Conservation (phyloP, 2,113 vertebrate genomes). For the Gasterosteus nipponicus region DNA sequence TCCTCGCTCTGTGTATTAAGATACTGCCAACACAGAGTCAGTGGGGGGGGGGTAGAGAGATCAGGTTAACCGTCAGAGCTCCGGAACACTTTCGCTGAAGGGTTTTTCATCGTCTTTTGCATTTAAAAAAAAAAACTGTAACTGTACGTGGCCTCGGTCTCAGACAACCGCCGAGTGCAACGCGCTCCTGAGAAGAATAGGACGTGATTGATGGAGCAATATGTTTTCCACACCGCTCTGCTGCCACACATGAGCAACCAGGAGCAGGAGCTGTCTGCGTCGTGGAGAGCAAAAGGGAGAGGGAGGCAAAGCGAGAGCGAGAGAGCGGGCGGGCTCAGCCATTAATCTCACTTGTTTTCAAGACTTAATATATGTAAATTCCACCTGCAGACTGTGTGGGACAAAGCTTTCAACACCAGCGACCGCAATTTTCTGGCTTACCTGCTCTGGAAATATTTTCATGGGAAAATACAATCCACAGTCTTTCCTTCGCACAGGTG, state of each 20-base stretch:
- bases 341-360: conserved; percentile 65
- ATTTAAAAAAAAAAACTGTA: conserved; percentile 7
- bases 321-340: conserved; percentile 38
- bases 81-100: conserved; percentile 17
- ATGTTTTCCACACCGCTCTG: conserved; percentile 69
- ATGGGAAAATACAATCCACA: conserved; percentile 50
- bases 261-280: conserved; percentile 60
- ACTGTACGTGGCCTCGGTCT: conserved; percentile 38
- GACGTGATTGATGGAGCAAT: conserved; percentile 78
- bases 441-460: conserved; percentile 63
- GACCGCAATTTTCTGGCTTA: conserved; percentile 64
- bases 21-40: conserved; percentile 62
- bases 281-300: conserved; percentile 35
- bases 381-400: conserved; percentile 68
- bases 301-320: conserved; percentile 1
- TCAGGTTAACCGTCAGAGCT: conserved; percentile 42
- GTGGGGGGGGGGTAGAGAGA: conserved; percentile 44
- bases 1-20: conserved; percentile 47
- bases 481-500: conserved; percentile 54
- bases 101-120: conserved; percentile 59
- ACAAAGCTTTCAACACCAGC: conserved; percentile 66
- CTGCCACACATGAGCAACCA: conserved; percentile 74
- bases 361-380: conserved; percentile 75
- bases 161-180: conserved; percentile 26
- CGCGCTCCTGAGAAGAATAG: conserved; percentile 50